phyloP scores from a whole-genome alignment of 2,113 vertebrate species.

The Rattus norvegicus region GRCr8 NC_086036.1:25499501-25500000 shows the following conservation, averaged over 20 bases:
- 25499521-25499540: background rate
- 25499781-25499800: conserved; percentile 29
- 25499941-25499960: background rate
- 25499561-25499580: background rate
- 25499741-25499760: background rate
- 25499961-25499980: background rate
- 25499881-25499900: background rate
- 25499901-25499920: background rate
- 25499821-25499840: conserved; percentile 27
- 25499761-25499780: background rate
- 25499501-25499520: background rate
- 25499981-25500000: no score
- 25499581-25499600: background rate
- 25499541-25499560: background rate
- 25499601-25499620: background rate
- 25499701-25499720: background rate
- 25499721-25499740: background rate
- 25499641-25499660: no score
- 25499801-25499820: conserved; percentile 3
- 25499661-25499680: background rate
- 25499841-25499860: background rate
- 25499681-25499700: background rate
- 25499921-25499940: background rate
- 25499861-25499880: background rate
- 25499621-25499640: no score